Conservation (phyloP, 2,797 vertebrate genomes). For the Coreius guichenoti region DNA sequence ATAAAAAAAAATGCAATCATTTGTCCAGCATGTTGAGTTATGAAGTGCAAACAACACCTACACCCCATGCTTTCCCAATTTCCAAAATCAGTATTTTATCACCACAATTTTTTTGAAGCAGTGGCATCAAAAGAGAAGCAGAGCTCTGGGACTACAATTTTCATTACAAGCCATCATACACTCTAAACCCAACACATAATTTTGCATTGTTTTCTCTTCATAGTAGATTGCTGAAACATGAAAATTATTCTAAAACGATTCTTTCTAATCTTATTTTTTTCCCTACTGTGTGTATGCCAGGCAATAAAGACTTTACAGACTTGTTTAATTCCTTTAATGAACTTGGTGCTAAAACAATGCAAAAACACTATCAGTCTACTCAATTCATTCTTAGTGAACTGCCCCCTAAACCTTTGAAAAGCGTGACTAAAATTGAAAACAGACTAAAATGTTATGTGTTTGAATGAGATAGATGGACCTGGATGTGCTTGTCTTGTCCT, state of each 20-base stretch:
- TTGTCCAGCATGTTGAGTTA: constrained; percentile 55
- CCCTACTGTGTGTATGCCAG: not conserved
- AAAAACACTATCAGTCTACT: not conserved
- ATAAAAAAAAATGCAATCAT: constrained; percentile 30
- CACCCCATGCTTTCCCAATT: constrained; percentile 46
- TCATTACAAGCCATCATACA: not conserved
- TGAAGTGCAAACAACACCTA: constrained; percentile 47
- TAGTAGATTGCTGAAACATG: not conserved
- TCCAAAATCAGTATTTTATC: constrained; percentile 70
- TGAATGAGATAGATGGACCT: constrained; percentile 17
- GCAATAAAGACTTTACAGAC: not conserved
- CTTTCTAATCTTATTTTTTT: not conserved
- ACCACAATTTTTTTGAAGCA: constrained; percentile 50
- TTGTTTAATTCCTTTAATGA: constrained; percentile 4
- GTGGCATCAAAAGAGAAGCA: constrained; percentile 11
- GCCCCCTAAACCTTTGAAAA: not conserved
- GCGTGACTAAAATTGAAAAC: not conserved
- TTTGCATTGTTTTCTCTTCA: not conserved
- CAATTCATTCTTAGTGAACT: not conserved
- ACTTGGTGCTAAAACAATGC: not conserved
- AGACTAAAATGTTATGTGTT: constrained; percentile 3
- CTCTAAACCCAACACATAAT: not conserved
- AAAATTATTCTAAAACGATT: not conserved
- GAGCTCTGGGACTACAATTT: constrained; percentile 9
- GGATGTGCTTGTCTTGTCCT: constrained; percentile 34